Conservation (phyloP, 1,140 invertebrate species). For the Helicoverpa armigera region DNA sequence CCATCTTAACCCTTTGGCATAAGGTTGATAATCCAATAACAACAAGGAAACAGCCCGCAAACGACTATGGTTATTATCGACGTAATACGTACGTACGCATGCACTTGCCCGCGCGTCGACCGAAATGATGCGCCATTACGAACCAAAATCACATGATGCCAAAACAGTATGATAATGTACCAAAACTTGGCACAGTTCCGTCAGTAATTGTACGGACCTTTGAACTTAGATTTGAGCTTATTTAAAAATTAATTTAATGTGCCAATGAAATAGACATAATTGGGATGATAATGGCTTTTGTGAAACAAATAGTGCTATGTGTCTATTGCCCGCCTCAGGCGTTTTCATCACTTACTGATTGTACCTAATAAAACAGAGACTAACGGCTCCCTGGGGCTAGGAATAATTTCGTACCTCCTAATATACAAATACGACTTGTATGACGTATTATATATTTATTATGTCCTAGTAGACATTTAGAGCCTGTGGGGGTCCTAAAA, state of each 20-base stretch:
- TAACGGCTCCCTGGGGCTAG: conserved; percentile 9
- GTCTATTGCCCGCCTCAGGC: conserved; percentile 19
- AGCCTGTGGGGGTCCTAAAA: conserved; percentile 9
- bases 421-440: conserved; percentile 24
- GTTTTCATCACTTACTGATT: conserved; percentile 43
- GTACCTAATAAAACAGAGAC: neutral
- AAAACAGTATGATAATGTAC: conserved; percentile 64
- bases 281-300: conserved; percentile 31
- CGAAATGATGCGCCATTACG: conserved; percentile 79
- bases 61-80: conserved; percentile 35
- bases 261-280: conserved; percentile 48
- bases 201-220: conserved; percentile 73
- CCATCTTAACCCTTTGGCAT: neutral
- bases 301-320: conserved; percentile 15
- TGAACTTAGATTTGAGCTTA: conserved; percentile 70
- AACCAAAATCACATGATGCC: conserved; percentile 72
- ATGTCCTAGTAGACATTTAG: neutral
- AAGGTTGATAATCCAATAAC: neutral
- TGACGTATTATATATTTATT: conserved; percentile 8
- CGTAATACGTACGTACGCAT: conserved; percentile 68
- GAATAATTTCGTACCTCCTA: conserved; percentile 5
- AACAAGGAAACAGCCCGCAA: neutral
- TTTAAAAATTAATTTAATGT: conserved; percentile 55
- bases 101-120: conserved; percentile 71
- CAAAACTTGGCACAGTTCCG: conserved; percentile 67